Evolutionary conservation across 2,797 vertebrate genomes (phyloP), one percentile per base, ranked within the genome.

Genomic region (Gymnothorax javanicus): DNA sequence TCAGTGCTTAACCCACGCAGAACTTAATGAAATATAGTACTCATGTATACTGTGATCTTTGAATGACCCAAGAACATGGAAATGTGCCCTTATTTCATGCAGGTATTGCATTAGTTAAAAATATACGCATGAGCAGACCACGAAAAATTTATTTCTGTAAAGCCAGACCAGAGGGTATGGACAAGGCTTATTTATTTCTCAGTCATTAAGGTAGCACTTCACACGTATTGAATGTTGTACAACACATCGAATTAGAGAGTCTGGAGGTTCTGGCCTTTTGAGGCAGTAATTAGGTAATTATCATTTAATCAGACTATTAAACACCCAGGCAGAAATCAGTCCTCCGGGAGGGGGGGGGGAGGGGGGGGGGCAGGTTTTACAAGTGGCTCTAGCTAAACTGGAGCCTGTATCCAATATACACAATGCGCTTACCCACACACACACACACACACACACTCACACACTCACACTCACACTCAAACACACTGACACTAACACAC

Each of bases 201-300:
- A 54, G 50, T 23, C 75, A 79, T 79, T 52, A 79, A 54, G 50
- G 50, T 52, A 79, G 54, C n/a, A 50, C 20, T 54, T 54, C n/a
- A 27, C 75, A 54, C 75, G 54, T 23, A 79, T 43, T 43, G 33
- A 43, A 43, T 79, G 43, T 52, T 79, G 33, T 43, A 54, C 75
- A 79, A n/a, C 75, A 79, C 75, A 79, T 79, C 43, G 7, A 79
- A 79, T 79, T 79, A 79, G 50, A 79, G 75, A 79, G 7, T 52
- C 50, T 79, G 75, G n/a, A 54, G 4, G 50, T 20, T 23, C 15
- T 23, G 75, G 15, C 75, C 50, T 79, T 79, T 17, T 79, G 33
- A 50, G 27, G 43, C 75, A 79, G 75, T 79, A 79, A 79, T 52
- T 79, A 12, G 17, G 27, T 20, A 75, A 75, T 75, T 75, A 75